A percentile compares a stretch with the other conserved stretches of the same genome.
Evolutionary conservation across 1,140 invertebrate species (phyloP).

Genomic region (Planococcus citri): DNA sequence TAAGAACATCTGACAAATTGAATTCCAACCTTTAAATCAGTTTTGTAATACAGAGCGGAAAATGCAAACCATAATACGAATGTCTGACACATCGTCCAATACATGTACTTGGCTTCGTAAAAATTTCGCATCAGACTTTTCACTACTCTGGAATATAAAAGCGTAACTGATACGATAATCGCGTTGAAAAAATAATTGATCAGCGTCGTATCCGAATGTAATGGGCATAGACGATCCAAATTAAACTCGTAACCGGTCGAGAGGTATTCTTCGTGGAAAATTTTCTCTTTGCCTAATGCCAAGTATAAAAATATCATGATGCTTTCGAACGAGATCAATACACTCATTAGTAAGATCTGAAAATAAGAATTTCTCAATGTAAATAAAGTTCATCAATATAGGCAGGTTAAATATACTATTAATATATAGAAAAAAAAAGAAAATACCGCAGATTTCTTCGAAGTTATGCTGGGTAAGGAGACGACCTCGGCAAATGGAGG

Average conservation of each 20-base stretch:
- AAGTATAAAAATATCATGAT: background rate
- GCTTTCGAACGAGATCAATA: background rate
- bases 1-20: background rate
- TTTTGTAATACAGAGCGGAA: background rate
- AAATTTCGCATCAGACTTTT: background rate
- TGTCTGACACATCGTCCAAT: background rate
- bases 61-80: background rate
- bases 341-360: background rate
- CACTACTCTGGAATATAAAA: background rate
- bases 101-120: background rate
- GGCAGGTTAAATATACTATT: no score
- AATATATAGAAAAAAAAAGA: background rate
- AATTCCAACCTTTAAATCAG: background rate
- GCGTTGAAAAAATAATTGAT: background rate
- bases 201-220: background rate
- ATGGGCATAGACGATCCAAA: background rate
- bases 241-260: background rate
- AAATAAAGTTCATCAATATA: no score
- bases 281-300: background rate
- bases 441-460: background rate
- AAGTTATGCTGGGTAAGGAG: background rate
- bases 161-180: background rate
- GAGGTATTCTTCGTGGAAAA: background rate
- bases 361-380: background rate
- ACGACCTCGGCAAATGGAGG: background rate